Percentiles rank a stretch among this genome's conserved stretches.
Conservation (phyloP, 1,140 invertebrate genomes). For the Neodiprion fabricii region DNA sequence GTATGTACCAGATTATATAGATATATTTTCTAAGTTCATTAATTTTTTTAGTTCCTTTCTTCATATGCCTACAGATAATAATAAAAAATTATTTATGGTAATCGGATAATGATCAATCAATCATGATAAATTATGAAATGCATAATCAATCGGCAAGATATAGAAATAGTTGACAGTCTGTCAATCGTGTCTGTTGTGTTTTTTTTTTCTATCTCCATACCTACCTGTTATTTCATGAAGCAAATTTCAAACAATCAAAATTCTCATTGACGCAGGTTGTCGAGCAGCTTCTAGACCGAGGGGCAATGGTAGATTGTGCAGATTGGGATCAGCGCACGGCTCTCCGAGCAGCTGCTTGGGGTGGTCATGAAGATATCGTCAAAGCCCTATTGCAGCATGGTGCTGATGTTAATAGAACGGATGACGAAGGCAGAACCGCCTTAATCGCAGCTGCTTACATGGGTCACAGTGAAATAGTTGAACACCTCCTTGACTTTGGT, state of each 20-base stretch:
- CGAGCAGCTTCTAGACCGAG: slow-evolving; percentile 77
- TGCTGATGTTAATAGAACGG: slow-evolving; percentile 81
- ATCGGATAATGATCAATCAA: no score
- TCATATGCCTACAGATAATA: no score
- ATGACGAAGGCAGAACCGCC: slow-evolving; percentile 87
- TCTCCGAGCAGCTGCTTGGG: slow-evolving; percentile 85
- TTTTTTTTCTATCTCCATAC: no score
- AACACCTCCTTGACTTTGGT: slow-evolving; percentile 82
- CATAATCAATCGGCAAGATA: no score
- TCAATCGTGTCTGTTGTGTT: no score
- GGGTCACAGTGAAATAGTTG: slow-evolving; percentile 93
- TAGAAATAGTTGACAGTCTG: no score
- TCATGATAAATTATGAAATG: no score
- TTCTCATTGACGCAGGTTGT: slow-evolving; percentile 71
- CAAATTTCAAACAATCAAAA: slow-evolving; percentile 38
- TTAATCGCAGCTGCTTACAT: slow-evolving; percentile 89
- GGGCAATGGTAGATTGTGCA: slow-evolving; percentile 82
- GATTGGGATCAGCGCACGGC: slow-evolving; percentile 77
- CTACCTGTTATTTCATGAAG: no score
- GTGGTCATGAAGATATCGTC: slow-evolving; percentile 80
- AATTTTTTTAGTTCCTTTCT: no score
- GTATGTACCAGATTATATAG: no score
- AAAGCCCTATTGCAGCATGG: slow-evolving; percentile 75
- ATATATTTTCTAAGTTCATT: no score
- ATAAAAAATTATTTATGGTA: no score